Base-by-base conservation (phyloP, 2,888 invertebrate species). In the Odontocolon sp. region DNA sequence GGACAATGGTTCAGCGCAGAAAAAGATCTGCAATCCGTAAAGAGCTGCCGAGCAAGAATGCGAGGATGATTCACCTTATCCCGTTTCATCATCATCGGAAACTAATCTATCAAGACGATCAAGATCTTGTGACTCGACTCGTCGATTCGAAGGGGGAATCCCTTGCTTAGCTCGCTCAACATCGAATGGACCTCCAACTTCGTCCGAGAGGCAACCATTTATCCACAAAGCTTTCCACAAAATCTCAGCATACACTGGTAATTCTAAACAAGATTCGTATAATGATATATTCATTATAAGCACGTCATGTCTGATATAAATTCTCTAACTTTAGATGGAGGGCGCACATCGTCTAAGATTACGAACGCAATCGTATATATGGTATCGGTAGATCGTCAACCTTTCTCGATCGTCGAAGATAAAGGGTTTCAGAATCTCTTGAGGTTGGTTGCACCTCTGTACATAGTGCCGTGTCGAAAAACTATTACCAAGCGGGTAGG, bases 401-500 rank as follows among this genome's bases (percentile, higher is more conserved):
- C 64, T 18, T 36, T 72, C 8, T 54, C 54, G 45, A 23, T 63
- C 3, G 71, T 72, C 21, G 57, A 63, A 56, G 63, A 64, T 21
- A 45, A 54, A 31, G 56, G 71, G 14, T 72, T 64, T 38, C 33
- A 4, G 4, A 1, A 4, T 1, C 4, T 33, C 4, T 1, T 4
- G 4, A 33, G 4, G 4, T 1, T 33, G 2, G 33, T 4, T 33
- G 33, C 4, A 4, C 33, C 33, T 4, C 33, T 33, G 2, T 33
- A 33, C 33, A 33, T 1, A 4, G 2, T 4, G 2, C 33, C 33
- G 33, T 2, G 33, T 33, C 33, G 33, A 1, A 33, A 33, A 4
- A 33, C 33, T 33, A 2, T 33, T 1, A 33, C 33, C 2, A 33
- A 4, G 33, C 2, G 2, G 33, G 4, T 33, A 1, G 33, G n/a